Conservation (phyloP, 2,888 invertebrate species). For the Sympetrum striolatum region DNA sequence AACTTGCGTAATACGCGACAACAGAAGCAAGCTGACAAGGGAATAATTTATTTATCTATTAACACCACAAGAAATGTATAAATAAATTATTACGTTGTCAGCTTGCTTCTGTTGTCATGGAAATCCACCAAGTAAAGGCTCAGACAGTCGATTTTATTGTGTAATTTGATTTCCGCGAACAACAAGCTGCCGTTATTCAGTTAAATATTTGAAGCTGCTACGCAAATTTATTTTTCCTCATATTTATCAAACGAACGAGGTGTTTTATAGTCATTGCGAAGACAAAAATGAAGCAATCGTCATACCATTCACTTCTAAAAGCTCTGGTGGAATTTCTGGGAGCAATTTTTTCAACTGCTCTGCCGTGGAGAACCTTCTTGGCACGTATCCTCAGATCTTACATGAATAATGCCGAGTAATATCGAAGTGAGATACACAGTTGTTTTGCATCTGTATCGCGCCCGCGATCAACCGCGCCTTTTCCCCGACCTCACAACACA, state of each 20-base stretch:
- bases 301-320: neutral
- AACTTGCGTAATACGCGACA: no score
- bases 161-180: no score
- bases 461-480: neutral
- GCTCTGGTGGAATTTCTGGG: neutral
- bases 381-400: neutral
- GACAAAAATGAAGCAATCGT: neutral
- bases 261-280: no score
- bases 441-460: neutral
- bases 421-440: neutral
- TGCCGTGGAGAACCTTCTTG: neutral
- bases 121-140: no score
- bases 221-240: neutral
- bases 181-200: no score
- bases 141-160: no score
- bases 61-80: no score
- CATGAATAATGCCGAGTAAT: neutral
- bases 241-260: no score
- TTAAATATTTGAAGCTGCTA: neutral
- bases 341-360: neutral
- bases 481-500: neutral
- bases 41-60: no score
- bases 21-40: no score
- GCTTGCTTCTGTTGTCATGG: no score
- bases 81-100: no score